A percentile compares a stretch with the other conserved stretches of the same genome.
Evolutionary conservation across 2,113 vertebrate species (phyloP).

Genomic region (Sialia sialis): DNA sequence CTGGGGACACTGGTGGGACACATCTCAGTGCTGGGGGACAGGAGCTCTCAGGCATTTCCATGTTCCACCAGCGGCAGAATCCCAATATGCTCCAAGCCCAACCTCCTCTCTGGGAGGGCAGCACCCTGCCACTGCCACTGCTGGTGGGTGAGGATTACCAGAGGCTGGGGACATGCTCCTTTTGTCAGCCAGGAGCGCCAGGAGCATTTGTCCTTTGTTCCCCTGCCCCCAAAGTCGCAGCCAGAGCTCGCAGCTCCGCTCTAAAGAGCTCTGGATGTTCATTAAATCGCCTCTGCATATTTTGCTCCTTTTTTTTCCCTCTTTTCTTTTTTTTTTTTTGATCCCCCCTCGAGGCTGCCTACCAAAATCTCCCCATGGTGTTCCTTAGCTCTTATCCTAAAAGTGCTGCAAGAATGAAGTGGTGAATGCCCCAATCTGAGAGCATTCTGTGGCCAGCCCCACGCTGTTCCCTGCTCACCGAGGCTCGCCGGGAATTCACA

Average conservation of each 20-base stretch:
- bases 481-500: constrained; percentile 70
- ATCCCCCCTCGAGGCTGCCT: not conserved
- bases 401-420: not conserved
- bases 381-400: constrained; percentile 54
- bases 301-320: not conserved
- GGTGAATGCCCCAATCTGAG: constrained; percentile 52
- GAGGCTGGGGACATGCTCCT: not conserved
- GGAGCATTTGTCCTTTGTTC: not conserved
- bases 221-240: not conserved
- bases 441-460: constrained; percentile 37
- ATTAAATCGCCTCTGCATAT: constrained; percentile 52
- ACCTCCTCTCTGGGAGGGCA: rapidly evolving
- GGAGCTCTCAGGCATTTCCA: rapidly evolving
- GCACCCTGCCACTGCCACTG: rapidly evolving
- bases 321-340: no score
- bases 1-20: rapidly evolving
- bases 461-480: constrained; percentile 44
- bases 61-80: rapidly evolving
- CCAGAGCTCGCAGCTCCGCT: not conserved
- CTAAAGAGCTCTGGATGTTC: not conserved
- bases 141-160: not conserved
- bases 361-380: constrained; percentile 35
- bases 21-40: rapidly evolving
- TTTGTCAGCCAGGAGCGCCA: not conserved
- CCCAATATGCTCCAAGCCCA: not conserved